Evolutionary conservation across 2,888 invertebrate species (phyloP).

Genomic region (Parochlus steinenii): DNA sequence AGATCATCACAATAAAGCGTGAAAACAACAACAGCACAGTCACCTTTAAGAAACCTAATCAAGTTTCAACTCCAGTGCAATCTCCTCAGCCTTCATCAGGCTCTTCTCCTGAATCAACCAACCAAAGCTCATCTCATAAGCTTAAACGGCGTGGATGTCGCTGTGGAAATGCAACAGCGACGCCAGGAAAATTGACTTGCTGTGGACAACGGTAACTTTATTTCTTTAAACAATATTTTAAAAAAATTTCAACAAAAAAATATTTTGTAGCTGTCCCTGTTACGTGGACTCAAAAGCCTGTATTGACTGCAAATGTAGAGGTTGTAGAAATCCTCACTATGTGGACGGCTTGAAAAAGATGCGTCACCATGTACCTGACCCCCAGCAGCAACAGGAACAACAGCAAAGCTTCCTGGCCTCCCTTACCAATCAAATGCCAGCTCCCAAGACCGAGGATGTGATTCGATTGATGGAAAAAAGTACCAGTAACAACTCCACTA

Average conservation of each 20-base stretch:
- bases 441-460: no score
- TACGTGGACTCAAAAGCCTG: slow-evolving; percentile 84
- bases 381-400: slow-evolving; percentile 5
- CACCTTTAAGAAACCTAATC: not conserved
- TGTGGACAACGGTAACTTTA: slow-evolving; percentile 83
- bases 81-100: not conserved
- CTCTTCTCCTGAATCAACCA: slow-evolving; percentile 17
- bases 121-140: slow-evolving; percentile 30
- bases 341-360: slow-evolving; percentile 54
- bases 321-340: slow-evolving; percentile 81
- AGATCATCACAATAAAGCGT: not conserved
- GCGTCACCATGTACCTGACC: slow-evolving; percentile 8
- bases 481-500: no score
- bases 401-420: slow-evolving; percentile 9
- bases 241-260: no score
- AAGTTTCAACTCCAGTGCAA: not conserved
- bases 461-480: no score
- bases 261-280: no score
- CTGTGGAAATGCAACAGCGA: slow-evolving; percentile 79
- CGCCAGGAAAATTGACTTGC: slow-evolving; percentile 80
- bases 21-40: not conserved
- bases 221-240: no score
- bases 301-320: slow-evolving; percentile 77
- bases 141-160: slow-evolving; percentile 61
- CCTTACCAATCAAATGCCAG: no score